These are phyloP conservation scores for Bombus polaris DNA, from an alignment of 1,140 invertebrate genomes.

Conservation along the genomic window DNA sequence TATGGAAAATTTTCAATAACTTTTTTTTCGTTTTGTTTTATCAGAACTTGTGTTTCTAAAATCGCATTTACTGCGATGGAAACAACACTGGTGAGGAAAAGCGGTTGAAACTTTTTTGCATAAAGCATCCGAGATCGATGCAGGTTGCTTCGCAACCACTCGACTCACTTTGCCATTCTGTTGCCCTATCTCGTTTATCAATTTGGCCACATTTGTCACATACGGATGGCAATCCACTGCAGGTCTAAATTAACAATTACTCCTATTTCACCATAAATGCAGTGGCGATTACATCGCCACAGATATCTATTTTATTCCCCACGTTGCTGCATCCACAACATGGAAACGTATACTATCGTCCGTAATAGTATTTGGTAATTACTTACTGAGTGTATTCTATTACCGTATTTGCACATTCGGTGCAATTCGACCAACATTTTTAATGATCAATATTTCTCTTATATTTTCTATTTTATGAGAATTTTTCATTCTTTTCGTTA, in stretches of 20 bases:
- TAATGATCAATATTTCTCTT: too few species aligned
- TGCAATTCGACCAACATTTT: not conserved
- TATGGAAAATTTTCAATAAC: not conserved
- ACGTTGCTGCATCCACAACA: not conserved
- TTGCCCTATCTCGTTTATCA: not conserved
- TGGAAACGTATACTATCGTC: not conserved
- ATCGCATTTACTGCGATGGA: not conserved
- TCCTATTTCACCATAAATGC: not conserved
- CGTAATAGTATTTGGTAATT: not conserved
- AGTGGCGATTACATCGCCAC: not conserved
- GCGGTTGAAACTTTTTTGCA: not conserved
- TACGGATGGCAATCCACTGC: not conserved
- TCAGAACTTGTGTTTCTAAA: not conserved
- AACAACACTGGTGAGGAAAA: not conserved
- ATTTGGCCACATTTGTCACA: not conserved
- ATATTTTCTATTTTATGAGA: too few species aligned
- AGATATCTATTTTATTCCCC: not conserved
- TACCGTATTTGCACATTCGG: not conserved
- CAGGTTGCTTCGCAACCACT: not conserved
- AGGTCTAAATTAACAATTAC: conserved; percentile 12
- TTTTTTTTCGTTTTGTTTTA: not conserved
- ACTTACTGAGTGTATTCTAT: not conserved
- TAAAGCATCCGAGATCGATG: not conserved
- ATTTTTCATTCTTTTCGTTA: too few species aligned
- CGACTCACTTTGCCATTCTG: not conserved